Base-by-base conservation (phyloP, 1,140 invertebrate genomes). In the Telenomus remus region DNA sequence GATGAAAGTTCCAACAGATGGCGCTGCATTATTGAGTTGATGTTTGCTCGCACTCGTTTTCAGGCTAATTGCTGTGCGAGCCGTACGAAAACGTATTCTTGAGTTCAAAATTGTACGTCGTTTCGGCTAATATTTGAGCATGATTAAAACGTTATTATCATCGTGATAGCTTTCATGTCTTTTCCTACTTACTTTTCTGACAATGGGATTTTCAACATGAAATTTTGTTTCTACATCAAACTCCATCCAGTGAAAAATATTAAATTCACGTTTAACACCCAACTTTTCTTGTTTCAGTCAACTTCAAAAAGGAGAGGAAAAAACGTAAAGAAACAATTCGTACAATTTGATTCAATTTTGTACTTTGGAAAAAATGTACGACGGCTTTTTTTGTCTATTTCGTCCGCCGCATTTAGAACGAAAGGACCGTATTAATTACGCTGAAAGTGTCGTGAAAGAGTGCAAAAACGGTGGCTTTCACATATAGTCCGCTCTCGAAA, bases 121-220 rank as follows among this genome's bases (percentile, higher is more conserved):
- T 69, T 55, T 60, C 42, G 27, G 61, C 49, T 70, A 70, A 70
- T 70, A 70, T 70, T 70, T 70, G 51, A 70, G 55, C 43, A 60
- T 19, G 53, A 59, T 68, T 68, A 27, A 59, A 47, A 59, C 49
- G 51, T 68, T 66, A 37, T 59, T 50, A 50, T 35, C 14, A 27
- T 15, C 7, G 13, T 12, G 13, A 46, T 46, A 46, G 13, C 43
- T 46, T 12, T 46, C 13, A 11, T 46, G n/a, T 27, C 19, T 12
- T 46, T 46, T 39, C 37, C 9, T 39, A n/a, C 37, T 39, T 39
- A 39, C 19, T 27, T 27, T 27, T 27, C 19, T 27, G 1, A 27
- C 2, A 27, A 27, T 27, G 19, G 19, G 19, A 1, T 27, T 27
- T 27, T 27, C 19, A 27, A 27, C 19, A 6, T 27, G 2, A 27